phyloP scores from a whole-genome alignment of 2,888 invertebrate genomes.

The Lasioglossum vierecki region DNA sequence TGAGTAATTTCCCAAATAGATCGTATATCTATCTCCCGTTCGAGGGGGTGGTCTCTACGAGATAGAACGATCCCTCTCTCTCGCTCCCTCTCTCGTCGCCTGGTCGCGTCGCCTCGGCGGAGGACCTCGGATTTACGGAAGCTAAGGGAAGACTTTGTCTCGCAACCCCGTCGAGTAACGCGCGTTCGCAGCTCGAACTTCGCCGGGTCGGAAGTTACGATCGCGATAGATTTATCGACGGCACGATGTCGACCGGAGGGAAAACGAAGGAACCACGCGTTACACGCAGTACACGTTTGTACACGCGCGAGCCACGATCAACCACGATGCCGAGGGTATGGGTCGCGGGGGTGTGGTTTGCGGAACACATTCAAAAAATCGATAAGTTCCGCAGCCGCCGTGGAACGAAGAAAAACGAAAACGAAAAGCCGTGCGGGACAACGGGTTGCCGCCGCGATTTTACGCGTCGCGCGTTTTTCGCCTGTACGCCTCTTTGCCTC shows the following conservation, averaged over 20 bases:
- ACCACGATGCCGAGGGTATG: not conserved
- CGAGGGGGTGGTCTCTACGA: not conserved
- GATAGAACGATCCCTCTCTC: not conserved
- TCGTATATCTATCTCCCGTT: not conserved
- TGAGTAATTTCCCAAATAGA: not conserved
- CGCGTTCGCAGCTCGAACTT: not conserved
- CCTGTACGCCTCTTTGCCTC: not conserved
- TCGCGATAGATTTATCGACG: slow-evolving; percentile 13
- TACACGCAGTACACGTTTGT: not conserved
- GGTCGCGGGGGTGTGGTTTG: slow-evolving; percentile 7
- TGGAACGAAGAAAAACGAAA: not conserved
- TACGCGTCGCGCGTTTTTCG: not conserved
- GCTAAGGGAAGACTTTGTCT: not conserved
- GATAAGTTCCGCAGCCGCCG: slow-evolving; percentile 17
- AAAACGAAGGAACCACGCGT: not conserved
- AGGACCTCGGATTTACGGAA: not conserved
- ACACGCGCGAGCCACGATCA: not conserved
- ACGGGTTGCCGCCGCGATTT: slow-evolving; percentile 10
- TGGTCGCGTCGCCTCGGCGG: not conserved
- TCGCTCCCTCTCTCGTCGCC: not conserved
- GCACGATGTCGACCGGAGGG: not conserved
- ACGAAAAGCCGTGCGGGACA: not conserved
- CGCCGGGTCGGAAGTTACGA: slow-evolving; percentile 17
- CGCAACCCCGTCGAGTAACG: not conserved
- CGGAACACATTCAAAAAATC: slow-evolving; percentile 29